Evolutionary conservation across 2,888 invertebrate genomes (phyloP).

Genomic region (Matsumyia berberina): DNA sequence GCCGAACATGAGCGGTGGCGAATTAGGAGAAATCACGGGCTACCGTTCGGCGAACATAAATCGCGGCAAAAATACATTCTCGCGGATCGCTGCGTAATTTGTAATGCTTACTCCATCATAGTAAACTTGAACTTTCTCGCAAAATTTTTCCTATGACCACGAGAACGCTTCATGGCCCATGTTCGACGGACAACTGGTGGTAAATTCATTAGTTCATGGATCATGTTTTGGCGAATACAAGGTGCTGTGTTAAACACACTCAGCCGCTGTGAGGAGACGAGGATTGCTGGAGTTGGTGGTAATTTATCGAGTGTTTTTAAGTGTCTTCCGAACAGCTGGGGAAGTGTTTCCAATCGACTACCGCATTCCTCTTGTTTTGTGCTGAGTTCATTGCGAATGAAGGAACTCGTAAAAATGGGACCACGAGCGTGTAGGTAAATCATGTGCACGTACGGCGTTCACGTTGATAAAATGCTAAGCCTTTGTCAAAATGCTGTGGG

Average conservation of each 20-base stretch:
- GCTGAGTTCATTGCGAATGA: conserved; percentile 45
- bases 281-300: conserved; percentile 37
- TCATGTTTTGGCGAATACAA: conserved; percentile 62
- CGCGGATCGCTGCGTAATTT: conserved; percentile 59
- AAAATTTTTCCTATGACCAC: conserved; percentile 56
- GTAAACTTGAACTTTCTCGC: conserved; percentile 76
- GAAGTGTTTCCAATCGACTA: conserved; percentile 50
- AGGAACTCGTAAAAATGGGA: conserved; percentile 13
- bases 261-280: background rate
- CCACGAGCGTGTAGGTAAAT: conserved; percentile 42
- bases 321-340: conserved; percentile 37
- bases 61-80: conserved; percentile 63
- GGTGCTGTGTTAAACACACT: conserved; percentile 45
- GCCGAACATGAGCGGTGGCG: conserved; percentile 63
- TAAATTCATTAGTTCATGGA: conserved; percentile 58
- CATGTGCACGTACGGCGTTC: conserved; percentile 49
- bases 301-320: conserved; percentile 49
- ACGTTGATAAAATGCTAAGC: conserved; percentile 61
- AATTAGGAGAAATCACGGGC: conserved; percentile 74
- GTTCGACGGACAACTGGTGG: conserved; percentile 35
- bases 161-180: conserved; percentile 46
- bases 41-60: conserved; percentile 69
- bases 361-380: conserved; percentile 61
- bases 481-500: conserved; percentile 50
- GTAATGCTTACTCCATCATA: conserved; percentile 66